Conservation (phyloP, 1,140 invertebrate species). For the Anoplolepis gracilipes region DNA sequence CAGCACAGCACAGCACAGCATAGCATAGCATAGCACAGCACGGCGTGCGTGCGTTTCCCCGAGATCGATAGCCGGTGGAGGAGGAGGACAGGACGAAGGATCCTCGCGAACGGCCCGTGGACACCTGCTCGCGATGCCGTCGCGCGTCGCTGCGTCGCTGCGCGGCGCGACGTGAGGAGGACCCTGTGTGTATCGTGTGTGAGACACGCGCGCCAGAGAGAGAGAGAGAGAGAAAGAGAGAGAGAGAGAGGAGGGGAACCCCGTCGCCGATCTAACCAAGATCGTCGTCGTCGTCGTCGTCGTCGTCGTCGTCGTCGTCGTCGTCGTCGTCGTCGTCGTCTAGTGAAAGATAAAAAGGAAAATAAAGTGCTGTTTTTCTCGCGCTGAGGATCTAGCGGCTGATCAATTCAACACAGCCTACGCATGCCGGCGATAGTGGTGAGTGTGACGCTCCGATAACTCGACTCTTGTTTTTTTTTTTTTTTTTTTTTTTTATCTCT, state of each 20-base stretch:
- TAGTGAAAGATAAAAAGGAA: background rate
- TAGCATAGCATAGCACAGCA: background rate
- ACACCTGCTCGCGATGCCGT: slow-evolving; percentile 43
- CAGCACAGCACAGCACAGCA: too few species aligned
- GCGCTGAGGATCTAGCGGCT: slow-evolving; percentile 53
- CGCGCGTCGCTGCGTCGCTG: slow-evolving; percentile 32
- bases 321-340: slow-evolving; percentile 22
- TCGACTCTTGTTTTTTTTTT: background rate
- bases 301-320: slow-evolving; percentile 40
- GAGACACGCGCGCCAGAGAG: background rate
- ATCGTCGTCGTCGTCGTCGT: slow-evolving; percentile 33
- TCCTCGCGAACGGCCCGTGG: slow-evolving; percentile 48
- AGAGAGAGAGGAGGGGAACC: background rate
- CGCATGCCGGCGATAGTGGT: slow-evolving; percentile 81
- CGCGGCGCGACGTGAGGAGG: slow-evolving; percentile 44
- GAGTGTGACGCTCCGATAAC: slow-evolving; percentile 66
- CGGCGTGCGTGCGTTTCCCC: slow-evolving; percentile 52
- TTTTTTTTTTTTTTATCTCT: too few species aligned
- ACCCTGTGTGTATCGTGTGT: slow-evolving; percentile 24
- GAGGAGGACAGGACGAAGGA: slow-evolving; percentile 55
- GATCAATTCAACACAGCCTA: slow-evolving; percentile 70
- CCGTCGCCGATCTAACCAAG: background rate
- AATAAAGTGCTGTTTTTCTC: background rate
- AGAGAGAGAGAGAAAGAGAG: background rate
- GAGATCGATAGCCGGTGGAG: slow-evolving; percentile 52